phyloP scores from a whole-genome alignment of 2,797 vertebrate genomes.

The Heterohyrax brucei region DNA sequence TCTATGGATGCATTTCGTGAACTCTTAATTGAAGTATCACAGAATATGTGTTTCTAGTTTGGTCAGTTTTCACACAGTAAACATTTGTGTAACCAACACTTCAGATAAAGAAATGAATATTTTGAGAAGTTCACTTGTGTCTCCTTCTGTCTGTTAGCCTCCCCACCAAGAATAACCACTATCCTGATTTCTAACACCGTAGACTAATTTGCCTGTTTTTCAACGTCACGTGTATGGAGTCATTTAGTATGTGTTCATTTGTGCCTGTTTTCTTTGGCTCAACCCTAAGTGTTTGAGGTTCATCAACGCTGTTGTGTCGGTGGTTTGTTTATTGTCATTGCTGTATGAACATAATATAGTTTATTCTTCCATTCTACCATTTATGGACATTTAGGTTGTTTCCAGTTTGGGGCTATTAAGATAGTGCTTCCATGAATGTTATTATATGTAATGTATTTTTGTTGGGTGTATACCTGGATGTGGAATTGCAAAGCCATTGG shows the following conservation, averaged over 20 bases:
- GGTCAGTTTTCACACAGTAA: slow-evolving; percentile 34
- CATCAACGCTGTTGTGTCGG: not conserved
- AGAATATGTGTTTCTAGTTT: not conserved
- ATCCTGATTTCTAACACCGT: not conserved
- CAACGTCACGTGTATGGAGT: not conserved
- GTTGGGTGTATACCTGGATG: not conserved
- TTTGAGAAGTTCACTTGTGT: not conserved
- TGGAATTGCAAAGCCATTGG: not conserved
- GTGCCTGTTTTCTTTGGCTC: not conserved
- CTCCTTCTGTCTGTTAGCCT: not conserved
- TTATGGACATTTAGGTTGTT: not conserved
- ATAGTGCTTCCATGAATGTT: not conserved
- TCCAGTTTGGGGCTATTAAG: not conserved
- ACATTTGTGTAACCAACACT: not conserved
- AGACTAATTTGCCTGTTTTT: not conserved
- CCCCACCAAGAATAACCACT: not conserved
- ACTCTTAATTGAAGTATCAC: slow-evolving; percentile 19
- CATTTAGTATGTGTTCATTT: not conserved
- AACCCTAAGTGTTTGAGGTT: not conserved
- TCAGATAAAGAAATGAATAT: not conserved
- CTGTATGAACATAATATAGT: not conserved
- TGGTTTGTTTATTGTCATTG: not conserved
- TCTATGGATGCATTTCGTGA: slow-evolving; percentile 48
- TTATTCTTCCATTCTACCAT: not conserved
- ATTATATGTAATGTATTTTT: not conserved